Conservation (phyloP, 2,113 vertebrate species). For the Alexandromys fortis region DNA sequence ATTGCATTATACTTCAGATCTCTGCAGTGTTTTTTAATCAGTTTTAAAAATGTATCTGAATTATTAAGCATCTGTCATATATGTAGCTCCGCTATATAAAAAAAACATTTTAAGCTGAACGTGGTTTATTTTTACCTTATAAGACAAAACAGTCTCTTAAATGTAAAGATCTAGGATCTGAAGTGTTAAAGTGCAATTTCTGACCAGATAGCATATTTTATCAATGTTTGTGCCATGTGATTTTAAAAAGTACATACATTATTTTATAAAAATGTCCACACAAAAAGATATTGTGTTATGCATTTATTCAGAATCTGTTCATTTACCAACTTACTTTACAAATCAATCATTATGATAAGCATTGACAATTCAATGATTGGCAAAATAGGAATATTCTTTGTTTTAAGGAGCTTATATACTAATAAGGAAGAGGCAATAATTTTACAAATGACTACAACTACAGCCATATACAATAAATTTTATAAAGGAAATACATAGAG, state of each 20-base stretch:
- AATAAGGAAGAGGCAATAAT: conserved; percentile 3
- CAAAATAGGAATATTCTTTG: conserved; percentile 15
- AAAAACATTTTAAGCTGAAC: conserved; percentile 11
- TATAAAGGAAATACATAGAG: neutral
- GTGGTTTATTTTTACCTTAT: neutral
- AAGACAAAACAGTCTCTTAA: neutral
- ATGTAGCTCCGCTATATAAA: conserved; percentile 17
- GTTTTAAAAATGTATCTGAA: conserved; percentile 44
- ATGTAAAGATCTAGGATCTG: conserved; percentile 47
- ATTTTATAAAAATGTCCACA: conserved; percentile 23
- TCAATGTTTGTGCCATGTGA: neutral
- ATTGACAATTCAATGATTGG: neutral
- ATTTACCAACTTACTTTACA: neutral
- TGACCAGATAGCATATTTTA: conserved; percentile 2
- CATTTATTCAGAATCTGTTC: conserved; percentile 36
- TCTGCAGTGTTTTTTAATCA: conserved; percentile 52
- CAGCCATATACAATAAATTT: neutral
- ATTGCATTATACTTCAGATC: conserved; percentile 38
- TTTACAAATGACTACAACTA: conserved; percentile 12
- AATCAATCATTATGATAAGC: neutral
- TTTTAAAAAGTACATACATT: neutral
- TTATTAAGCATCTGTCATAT: conserved; percentile 57
- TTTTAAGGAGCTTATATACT: conserved; percentile 21
- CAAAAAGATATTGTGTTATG: conserved; percentile 9
- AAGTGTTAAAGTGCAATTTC: conserved; percentile 37